Evolutionary conservation across 2,797 vertebrate genomes (phyloP), one percentile per base, ranked within the genome.

Genomic region (Toxotes lorentzi): DNA sequence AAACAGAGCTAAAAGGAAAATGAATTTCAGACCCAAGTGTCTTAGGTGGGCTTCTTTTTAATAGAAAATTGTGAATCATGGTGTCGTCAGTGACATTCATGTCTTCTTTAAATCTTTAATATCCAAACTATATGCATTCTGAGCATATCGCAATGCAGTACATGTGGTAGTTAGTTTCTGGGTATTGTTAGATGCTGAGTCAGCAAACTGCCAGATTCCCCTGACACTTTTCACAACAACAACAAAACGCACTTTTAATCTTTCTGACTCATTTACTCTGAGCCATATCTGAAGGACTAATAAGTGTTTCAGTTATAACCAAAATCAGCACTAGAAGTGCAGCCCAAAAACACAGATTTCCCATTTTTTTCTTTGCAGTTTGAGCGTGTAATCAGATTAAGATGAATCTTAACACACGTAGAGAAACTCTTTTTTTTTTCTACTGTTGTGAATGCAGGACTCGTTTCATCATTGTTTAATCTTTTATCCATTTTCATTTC

Each of bases 191-290:
- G 47, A 47, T 40, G 58, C 59, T 70, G 63, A 84, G 72, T 79
- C 59, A 72, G 60, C 23, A 38, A 45, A 62, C 48, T 1, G 14
- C 34, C 38, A 23, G 61, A 53, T 61, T 58, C 73, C 34, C 56
- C 30, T 5, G 74, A 85, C 50, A 45, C 12, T 48, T 53, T 67
- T 38, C 47, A 69, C 71, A 1, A 30, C 1, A 30, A 30, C 3
- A 67, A 24, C 53, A 64, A 80, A 71, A 70, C 78, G 66, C 83
- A 74, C 38, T 83, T 79, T 78, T 43, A 80, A 86, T 88, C 89
- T 86, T 90, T 91, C 81, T 81, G 89, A 89, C 79, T 89, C 81
- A 88, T 91, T 91, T 82, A 60, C 41, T 57, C 13, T 5, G 67
- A 81, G 45, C 34, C 76, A 80, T 84, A 89, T 63, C 58, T 66